Conservation (phyloP, 2,888 invertebrate species). For the Gryllus longicercus region DNA sequence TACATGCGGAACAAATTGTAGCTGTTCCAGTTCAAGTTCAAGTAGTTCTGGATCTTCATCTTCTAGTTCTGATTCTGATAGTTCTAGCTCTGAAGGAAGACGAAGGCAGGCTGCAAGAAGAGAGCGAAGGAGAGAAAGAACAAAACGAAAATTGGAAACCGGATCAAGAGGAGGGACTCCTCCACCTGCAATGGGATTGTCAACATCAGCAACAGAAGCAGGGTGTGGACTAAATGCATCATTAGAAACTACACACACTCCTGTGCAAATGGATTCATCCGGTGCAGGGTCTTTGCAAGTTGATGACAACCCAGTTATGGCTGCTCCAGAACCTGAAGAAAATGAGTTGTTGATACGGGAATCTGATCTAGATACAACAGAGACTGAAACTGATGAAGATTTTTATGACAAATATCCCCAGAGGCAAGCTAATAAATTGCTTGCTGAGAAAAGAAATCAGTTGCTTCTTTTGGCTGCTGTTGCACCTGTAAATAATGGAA, state of each 20-base stretch:
- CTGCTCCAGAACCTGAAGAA: conserved; percentile 44
- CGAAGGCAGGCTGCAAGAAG: conserved; percentile 48
- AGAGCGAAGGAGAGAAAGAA: conserved; percentile 46
- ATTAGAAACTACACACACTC: conserved; percentile 21
- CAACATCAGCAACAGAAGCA: conserved; percentile 30
- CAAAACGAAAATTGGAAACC: conserved; percentile 38
- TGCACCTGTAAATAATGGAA: conserved; percentile 49
- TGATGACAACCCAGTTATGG: conserved; percentile 47
- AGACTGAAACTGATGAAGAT: conserved; percentile 83
- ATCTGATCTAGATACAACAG: conserved; percentile 79
- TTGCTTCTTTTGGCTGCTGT: conserved; percentile 60
- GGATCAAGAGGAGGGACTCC: conserved; percentile 49
- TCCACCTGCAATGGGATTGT: conserved; percentile 43
- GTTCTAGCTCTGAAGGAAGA: conserved; percentile 58
- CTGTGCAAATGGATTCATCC: conserved; percentile 42
- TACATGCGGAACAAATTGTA: conserved; percentile 79
- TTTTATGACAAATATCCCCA: conserved; percentile 84
- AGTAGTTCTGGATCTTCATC: conserved; percentile 57
- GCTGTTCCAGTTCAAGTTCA: conserved; percentile 71
- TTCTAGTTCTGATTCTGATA: conserved; percentile 57
- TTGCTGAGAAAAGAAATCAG: conserved; percentile 72
- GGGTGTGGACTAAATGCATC: background rate
- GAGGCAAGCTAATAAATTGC: conserved; percentile 64
- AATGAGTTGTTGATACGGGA: conserved; percentile 66
- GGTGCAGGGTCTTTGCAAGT: conserved; percentile 48